Percentiles rank a stretch among this genome's conserved stretches.
These are phyloP conservation scores for Rhinichthys klamathensis DNA, from an alignment of 2,113 vertebrate genomes.

Conservation along the genomic window DNA sequence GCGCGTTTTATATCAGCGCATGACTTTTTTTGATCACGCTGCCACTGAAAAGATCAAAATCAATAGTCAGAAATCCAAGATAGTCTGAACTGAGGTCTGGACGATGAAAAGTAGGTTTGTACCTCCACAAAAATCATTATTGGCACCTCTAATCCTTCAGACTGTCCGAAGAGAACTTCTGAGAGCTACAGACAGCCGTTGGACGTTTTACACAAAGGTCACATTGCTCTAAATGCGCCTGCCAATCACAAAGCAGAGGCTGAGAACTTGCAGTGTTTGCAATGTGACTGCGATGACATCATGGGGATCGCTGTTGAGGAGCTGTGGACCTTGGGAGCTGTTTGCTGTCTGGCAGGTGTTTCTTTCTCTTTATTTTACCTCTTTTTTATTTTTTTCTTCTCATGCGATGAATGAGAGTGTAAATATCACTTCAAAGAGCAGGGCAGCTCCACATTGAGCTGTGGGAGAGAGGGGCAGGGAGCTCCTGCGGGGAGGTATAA, in stretches of 20 bases:
- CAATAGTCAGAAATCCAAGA: neutral
- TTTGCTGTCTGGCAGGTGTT: constrained; percentile 63
- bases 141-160: neutral
- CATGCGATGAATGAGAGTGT: constrained; percentile 55
- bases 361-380: constrained; percentile 53
- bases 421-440: constrained; percentile 60
- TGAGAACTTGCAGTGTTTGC: constrained; percentile 57
- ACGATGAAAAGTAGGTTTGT: neutral
- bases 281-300: constrained; percentile 57
- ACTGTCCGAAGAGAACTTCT: neutral
- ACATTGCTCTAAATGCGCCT: constrained; percentile 34
- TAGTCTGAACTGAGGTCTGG: neutral
- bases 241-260: constrained; percentile 48
- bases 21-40: neutral
- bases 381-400: constrained; percentile 48
- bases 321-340: constrained; percentile 51
- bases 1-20: neutral
- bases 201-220: constrained; percentile 40
- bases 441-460: constrained; percentile 46
- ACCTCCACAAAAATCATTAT: neutral
- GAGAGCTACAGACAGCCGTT: constrained; percentile 43
- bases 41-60: neutral
- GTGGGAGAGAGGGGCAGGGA: constrained; percentile 51
- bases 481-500: constrained; percentile 47
- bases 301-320: constrained; percentile 42